Conservation (phyloP, 2,888 invertebrate genomes). For the Cephus sareptanus region DNA sequence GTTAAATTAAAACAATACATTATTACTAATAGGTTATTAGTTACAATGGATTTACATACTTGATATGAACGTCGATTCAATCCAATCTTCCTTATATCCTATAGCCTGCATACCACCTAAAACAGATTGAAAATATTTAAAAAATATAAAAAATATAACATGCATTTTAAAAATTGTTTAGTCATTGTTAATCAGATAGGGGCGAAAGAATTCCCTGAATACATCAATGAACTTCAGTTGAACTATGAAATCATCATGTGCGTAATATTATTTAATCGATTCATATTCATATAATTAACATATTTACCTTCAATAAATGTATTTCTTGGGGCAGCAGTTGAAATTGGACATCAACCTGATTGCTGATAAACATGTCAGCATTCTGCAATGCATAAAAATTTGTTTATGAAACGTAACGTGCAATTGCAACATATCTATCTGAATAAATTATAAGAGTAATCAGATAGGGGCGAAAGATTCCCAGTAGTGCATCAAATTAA, state of each 20-base stretch:
- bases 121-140: not conserved
- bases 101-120: not conserved
- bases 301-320: not conserved
- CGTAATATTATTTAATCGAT: constrained; percentile 4
- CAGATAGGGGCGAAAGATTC: constrained; percentile 69
- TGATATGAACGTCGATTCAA: not conserved
- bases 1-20: not conserved
- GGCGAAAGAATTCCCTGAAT: constrained; percentile 56
- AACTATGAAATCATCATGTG: constrained; percentile 57
- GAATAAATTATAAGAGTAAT: constrained; percentile 32
- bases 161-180: not conserved
- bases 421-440: not conserved
- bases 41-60: not conserved
- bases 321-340: not conserved
- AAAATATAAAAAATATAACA: not conserved
- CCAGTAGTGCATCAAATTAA: constrained; percentile 43
- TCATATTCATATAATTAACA: not conserved
- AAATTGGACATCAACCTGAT: not conserved
- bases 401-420: not conserved
- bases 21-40: not conserved
- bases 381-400: not conserved
- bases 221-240: constrained; percentile 55
- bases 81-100: not conserved
- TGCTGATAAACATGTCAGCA: not conserved
- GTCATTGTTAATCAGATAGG: constrained; percentile 67